Base-by-base conservation (phyloP, 1,140 invertebrate genomes). In the Tetragonula clypearis region DNA sequence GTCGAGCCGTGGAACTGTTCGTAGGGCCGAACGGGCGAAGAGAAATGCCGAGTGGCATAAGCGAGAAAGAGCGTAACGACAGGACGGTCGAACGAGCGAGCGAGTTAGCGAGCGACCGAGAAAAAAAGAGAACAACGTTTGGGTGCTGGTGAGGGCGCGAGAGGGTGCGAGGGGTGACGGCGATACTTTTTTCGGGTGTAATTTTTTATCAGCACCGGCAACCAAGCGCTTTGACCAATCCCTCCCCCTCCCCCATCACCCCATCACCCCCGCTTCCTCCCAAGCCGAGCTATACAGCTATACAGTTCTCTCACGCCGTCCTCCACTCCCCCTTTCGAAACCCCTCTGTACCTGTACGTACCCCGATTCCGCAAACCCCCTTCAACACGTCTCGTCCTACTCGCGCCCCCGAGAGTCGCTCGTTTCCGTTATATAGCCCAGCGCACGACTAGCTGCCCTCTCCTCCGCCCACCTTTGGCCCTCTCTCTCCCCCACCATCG, bases 171-270 rank as follows among this genome's bases (percentile, higher is more conserved):
- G 90, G 84, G 92, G 86, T 88, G 91, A 93, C 76, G 87, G 88
- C 90, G 89, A 92, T 93, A 91, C 91, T 92, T 93, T 93, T 93
- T 93, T 92, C 89, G 91, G 87, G 82, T 91, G 90, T 93, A 93
- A 93, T 94, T 93, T 94, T 94, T 94, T 93, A 94, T 94, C 93
- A 93, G 91, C 88, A 91, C 87, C 90, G 87, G 91, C 90, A 88
- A 90, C 89, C 87, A 90, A 89, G 88, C 92, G 90, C 92, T 93
- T 93, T 92, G 92, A 93, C 92, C 92, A 92, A 92, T 92, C 91
- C 90, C 92, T 91, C 89, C 88, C 90, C n/a, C 15, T 8, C 4
- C 15, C 62, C 35, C 35, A 35, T 35, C 35, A 35, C 3, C 35
- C 35, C 35, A 35, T 35, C 35, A 3, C 35, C 17, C 2, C 56